Percentiles rank a stretch among this genome's conserved stretches.
Evolutionary conservation across 2,113 vertebrate genomes (phyloP).

Genomic region (Charina bottae): DNA sequence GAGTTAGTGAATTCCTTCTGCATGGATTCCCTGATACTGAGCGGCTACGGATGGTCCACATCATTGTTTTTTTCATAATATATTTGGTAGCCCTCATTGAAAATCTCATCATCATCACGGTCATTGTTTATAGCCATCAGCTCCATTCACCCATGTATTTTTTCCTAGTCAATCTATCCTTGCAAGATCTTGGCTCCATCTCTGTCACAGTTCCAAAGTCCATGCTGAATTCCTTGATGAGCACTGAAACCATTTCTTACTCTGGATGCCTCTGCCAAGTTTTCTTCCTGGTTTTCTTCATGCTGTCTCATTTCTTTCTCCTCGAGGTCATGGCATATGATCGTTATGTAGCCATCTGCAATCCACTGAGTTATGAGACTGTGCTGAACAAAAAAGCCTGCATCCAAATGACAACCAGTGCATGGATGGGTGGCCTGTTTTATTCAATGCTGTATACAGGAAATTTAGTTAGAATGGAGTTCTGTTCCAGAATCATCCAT

Average conservation of each 20-base stretch:
- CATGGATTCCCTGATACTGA: neutral
- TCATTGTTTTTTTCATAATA: neutral
- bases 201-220: neutral
- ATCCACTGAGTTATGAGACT: neutral
- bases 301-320: neutral
- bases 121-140: neutral
- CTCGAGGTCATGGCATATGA: neutral
- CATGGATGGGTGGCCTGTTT: neutral
- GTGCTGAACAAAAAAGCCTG: neutral
- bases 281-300: neutral
- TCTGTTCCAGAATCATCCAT: neutral
- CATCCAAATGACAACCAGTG: neutral
- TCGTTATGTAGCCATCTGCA: neutral
- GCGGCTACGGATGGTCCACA: neutral
- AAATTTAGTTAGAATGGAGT: neutral
- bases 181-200: neutral
- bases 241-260: neutral
- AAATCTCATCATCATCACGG: neutral
- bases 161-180: neutral
- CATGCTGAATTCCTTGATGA: neutral
- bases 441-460: neutral
- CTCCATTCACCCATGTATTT: neutral
- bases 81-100: neutral
- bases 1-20: neutral
- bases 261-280: neutral